Conservation (phyloP, 2,888 invertebrate genomes). For the Pheosia gnoma region DNA sequence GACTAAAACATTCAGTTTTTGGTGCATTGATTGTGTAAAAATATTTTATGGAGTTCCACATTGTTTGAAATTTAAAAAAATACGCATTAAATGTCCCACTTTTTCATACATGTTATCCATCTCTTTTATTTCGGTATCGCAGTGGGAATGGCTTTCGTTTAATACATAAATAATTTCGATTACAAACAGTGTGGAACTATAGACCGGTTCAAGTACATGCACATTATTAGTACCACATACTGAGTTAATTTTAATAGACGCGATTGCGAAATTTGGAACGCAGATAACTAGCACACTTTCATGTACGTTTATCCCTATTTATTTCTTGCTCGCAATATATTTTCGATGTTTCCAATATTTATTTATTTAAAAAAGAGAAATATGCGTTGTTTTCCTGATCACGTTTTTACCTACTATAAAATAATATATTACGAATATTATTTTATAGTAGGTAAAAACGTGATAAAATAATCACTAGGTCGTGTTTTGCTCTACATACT, state of each 20-base stretch:
- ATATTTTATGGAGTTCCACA: conserved; percentile 46
- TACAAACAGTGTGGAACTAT: conserved; percentile 53
- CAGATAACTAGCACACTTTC: not conserved
- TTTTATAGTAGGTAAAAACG: too few relatives aligned
- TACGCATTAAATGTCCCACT: too few relatives aligned
- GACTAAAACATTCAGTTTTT: not conserved
- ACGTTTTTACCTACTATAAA: too few relatives aligned
- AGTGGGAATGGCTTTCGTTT: conserved; percentile 53
- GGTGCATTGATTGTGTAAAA: not conserved
- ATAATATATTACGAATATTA: too few relatives aligned
- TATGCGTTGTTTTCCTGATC: too few relatives aligned
- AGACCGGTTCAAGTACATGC: not conserved
- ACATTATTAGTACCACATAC: not conserved
- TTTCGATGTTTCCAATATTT: not conserved
- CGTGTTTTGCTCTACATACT: too few relatives aligned
- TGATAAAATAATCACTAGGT: too few relatives aligned
- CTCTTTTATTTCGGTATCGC: conserved; percentile 45
- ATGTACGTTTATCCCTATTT: not conserved
- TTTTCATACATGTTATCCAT: not conserved
- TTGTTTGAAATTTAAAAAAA: conserved; percentile 40
- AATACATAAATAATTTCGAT: conserved; percentile 15
- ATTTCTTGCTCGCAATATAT: not conserved
- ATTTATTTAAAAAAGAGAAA: too few relatives aligned
- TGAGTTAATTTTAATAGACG: not conserved
- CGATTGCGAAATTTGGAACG: conserved; percentile 2